Conservation (phyloP, 1,140 invertebrate genomes). For the Caenorhabditis briggsae region DNA sequence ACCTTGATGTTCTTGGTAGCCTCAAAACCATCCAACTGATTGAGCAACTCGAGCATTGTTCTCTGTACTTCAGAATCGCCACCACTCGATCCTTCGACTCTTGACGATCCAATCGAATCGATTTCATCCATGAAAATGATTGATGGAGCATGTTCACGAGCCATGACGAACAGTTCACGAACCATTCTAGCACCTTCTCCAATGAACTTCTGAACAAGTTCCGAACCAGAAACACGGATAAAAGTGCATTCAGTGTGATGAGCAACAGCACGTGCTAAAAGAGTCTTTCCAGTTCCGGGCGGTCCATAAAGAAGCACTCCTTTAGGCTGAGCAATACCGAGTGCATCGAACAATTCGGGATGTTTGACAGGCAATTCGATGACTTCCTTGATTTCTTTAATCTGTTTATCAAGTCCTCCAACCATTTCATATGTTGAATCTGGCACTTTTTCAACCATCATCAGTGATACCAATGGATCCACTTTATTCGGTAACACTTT, state of each 20-base stretch:
- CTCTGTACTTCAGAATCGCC: slow-evolving; percentile 96
- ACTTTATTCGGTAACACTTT: slow-evolving; percentile 99
- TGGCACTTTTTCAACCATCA: slow-evolving; percentile 98
- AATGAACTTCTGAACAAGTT: slow-evolving; percentile 99
- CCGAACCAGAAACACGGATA: slow-evolving; percentile 97
- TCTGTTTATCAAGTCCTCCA: slow-evolving; percentile 98
- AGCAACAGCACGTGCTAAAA: slow-evolving; percentile 96
- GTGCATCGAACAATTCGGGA: slow-evolving; percentile 97
- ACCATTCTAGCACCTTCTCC: slow-evolving; percentile 97
- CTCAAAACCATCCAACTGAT: slow-evolving; percentile 99
- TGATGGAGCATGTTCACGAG: slow-evolving; percentile 96
- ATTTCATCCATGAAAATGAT: slow-evolving; percentile 99
- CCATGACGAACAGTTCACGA: slow-evolving; percentile 98
- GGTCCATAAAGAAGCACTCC: slow-evolving; percentile 97
- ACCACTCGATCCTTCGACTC: slow-evolving; percentile 87
- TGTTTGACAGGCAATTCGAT: slow-evolving; percentile 99
- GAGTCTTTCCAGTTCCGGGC: slow-evolving; percentile 94
- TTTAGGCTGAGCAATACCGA: slow-evolving; percentile 99
- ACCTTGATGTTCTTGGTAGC: slow-evolving; percentile 99
- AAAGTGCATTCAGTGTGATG: slow-evolving; percentile 99
- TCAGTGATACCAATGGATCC: slow-evolving; percentile 96
- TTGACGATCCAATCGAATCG: slow-evolving; percentile 97
- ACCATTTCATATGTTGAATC: slow-evolving; percentile 99
- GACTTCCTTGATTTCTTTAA: slow-evolving; percentile 99
- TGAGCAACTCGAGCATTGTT: slow-evolving; percentile 98